A percentile compares a stretch with the other conserved stretches of the same genome.
phyloP scores from a whole-genome alignment of 2,888 invertebrate species.

The Eretmocerus hayati region DNA sequence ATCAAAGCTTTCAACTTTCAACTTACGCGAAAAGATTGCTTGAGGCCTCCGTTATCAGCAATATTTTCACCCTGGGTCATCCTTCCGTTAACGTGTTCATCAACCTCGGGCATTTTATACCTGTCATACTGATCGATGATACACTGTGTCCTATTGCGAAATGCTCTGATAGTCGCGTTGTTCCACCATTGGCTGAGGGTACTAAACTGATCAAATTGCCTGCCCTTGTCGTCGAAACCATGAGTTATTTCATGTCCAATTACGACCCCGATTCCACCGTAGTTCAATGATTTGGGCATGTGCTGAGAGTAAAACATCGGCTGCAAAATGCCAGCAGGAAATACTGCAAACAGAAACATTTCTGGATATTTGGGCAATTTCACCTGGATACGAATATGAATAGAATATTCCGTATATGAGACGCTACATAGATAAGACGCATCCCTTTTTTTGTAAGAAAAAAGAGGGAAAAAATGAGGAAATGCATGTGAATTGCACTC shows the following conservation, averaged over 20 bases:
- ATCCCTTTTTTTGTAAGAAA: too few relatives aligned
- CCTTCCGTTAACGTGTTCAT: constrained; percentile 61
- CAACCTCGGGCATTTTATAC: constrained; percentile 74
- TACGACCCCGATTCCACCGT: constrained; percentile 80
- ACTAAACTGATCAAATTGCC: constrained; percentile 83
- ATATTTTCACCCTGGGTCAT: constrained; percentile 88
- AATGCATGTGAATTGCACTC: too few relatives aligned
- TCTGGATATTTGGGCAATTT: too few relatives aligned
- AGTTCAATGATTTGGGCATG: constrained; percentile 75
- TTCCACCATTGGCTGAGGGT: constrained; percentile 94
- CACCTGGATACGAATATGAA: too few relatives aligned
- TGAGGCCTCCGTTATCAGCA: constrained; percentile 87
- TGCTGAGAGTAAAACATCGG: constrained; percentile 81
- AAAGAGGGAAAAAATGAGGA: too few relatives aligned
- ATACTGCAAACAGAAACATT: constrained; percentile 55
- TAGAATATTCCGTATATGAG: too few relatives aligned
- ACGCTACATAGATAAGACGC: too few relatives aligned
- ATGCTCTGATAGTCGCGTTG: constrained; percentile 70
- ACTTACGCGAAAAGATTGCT: constrained; percentile 80
- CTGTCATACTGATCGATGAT: constrained; percentile 80
- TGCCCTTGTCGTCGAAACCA: constrained; percentile 76
- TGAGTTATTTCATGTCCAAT: constrained; percentile 83
- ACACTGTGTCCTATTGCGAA: constrained; percentile 75
- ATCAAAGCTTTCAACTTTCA: too few relatives aligned
- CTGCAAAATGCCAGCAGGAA: constrained; percentile 80